A percentile compares a stretch with the other conserved stretches of the same genome.
Conservation (phyloP, 2,113 vertebrate species). For the Brachypteracias leptosomus region DNA sequence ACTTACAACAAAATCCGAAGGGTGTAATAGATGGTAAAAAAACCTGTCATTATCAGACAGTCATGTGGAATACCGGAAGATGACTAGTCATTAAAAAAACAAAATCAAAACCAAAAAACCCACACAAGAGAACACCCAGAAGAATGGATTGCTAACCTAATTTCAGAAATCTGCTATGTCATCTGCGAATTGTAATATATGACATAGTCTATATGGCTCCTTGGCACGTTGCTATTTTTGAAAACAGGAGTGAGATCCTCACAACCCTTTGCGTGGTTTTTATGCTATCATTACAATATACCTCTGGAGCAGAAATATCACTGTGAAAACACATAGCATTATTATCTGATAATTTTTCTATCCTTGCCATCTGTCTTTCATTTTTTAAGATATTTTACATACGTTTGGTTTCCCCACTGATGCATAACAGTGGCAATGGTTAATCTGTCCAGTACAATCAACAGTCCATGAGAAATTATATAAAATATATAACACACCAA, state of each 20-base stretch:
- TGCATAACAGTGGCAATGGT: not conserved
- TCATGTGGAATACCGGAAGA: not conserved
- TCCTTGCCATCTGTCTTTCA: not conserved
- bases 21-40: not conserved
- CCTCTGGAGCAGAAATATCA: not conserved
- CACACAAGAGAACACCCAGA: not conserved
- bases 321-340: not conserved
- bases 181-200: not conserved
- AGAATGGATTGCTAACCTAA: not conserved
- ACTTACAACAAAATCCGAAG: not conserved
- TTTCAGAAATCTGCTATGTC: not conserved
- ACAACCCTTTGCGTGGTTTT: not conserved
- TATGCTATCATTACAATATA: not conserved
- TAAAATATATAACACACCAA: no score
- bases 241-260: not conserved
- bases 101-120: not conserved
- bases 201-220: not conserved
- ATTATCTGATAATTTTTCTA: not conserved
- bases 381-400: not conserved
- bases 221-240: not conserved
- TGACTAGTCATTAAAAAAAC: not conserved
- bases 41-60: not conserved
- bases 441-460: not conserved
- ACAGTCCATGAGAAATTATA: not conserved
- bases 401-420: not conserved